phyloP scores from a whole-genome alignment of 2,888 invertebrate genomes.

The Suillia variegata region DNA sequence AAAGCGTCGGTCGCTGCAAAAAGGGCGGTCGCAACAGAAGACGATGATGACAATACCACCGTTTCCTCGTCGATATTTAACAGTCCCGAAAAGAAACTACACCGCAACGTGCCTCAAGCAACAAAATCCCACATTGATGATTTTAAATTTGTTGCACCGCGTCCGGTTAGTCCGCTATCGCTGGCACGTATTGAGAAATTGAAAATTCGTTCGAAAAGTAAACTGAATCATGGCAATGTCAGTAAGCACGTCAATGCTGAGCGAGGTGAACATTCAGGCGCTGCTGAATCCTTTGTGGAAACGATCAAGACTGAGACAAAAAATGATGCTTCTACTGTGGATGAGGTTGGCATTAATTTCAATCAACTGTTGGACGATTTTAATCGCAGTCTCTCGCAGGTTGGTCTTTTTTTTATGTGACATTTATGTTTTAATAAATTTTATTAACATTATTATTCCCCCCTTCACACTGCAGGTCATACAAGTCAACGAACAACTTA shows the following conservation, averaged over 20 bases:
- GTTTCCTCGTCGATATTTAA: constrained; percentile 45
- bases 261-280: not conserved
- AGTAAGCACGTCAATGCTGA: not conserved
- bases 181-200: constrained; percentile 40
- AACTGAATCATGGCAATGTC: constrained; percentile 12
- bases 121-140: too few relatives aligned
- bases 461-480: too few relatives aligned
- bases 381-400: constrained; percentile 49
- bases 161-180: constrained; percentile 42
- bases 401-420: too few relatives aligned
- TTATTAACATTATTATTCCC: too few relatives aligned
- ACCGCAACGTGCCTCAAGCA: not conserved
- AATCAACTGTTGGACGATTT: constrained; percentile 47
- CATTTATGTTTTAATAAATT: too few relatives aligned
- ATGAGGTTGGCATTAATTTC: constrained; percentile 30
- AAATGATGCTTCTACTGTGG: not conserved
- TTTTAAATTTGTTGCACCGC: constrained; percentile 22
- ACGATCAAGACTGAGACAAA: not conserved
- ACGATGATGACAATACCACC: constrained; percentile 47
- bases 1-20: not conserved
- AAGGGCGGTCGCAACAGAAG: constrained; percentile 15
- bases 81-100: constrained; percentile 40
- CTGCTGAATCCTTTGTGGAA: constrained; percentile 1
- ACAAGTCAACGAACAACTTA: constrained; percentile 48
- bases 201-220: constrained; percentile 27